Base-by-base conservation (phyloP, 2,888 invertebrate species). In the Lasioglossum malachurum region DNA sequence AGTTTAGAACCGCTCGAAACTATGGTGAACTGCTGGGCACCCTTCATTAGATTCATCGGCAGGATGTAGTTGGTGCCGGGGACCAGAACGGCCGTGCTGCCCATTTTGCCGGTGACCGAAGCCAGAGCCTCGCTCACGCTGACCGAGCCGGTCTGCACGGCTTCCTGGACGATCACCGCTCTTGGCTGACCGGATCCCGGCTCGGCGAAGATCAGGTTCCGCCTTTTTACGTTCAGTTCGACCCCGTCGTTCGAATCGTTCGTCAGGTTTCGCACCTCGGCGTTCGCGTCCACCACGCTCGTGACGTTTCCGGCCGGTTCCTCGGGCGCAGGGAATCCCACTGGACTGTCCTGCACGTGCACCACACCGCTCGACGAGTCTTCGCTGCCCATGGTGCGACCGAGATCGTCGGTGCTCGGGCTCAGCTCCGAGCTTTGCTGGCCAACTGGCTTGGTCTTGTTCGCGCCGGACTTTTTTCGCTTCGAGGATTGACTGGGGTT, bases 311-410 rank as follows among this genome's bases (percentile, higher is more conserved):
- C 35, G 1, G 90, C 44, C 0, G 92, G 88, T 14, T 92, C 88
- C 41, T 96, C 96, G 23, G 93, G 93, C 0, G 93, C 92, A 2
- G 94, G 93, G 35, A 94, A 95, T 0, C 95, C 95, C 0, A 95
- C 95, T 4, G 95, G 95, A 78, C 95, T 95, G 73, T 95, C 95
- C 78, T 96, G 96, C 2, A 95, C 91, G 14, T 94, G 95, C 0
- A 93, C 93, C 0, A 94, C 96, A 0, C 97, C 97, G 91, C 97
- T 97, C 19, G 97, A 97, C 92, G 97, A 97, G 92, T 97, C 97
- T 94, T 97, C 97, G 83, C 97, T 97, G 4, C 97, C 97, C 96
- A 97, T 96, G 0, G 97, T 97, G 57, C 96, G 95, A 27, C 97
- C 96, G 10, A 97, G 96, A 92, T 97, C 97, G 73, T 97, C 97